Conservation (phyloP, 2,797 vertebrate species). For the Semotilus atromaculatus region DNA sequence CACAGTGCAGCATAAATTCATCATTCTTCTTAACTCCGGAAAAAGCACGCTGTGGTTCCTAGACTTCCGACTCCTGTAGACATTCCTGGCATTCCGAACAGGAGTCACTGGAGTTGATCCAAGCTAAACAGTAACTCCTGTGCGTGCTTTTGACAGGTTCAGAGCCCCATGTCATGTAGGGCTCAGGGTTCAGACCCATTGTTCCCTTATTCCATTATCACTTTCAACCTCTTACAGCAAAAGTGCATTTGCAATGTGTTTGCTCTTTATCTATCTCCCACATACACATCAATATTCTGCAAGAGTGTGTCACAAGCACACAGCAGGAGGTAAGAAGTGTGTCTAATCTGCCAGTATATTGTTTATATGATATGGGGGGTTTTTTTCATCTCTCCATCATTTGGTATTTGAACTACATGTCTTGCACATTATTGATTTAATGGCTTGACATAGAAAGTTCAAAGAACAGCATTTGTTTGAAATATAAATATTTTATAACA, state of each 20-base stretch:
- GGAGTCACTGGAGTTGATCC: conserved; percentile 57
- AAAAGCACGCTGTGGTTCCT: conserved; percentile 50
- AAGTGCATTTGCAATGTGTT: conserved; percentile 1
- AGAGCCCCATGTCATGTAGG: conserved; percentile 21
- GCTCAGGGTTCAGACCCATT: conserved; percentile 33
- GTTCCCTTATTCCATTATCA: conserved; percentile 41
- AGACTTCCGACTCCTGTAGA: conserved; percentile 63
- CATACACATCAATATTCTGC: neutral
- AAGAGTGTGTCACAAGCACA: conserved; percentile 5
- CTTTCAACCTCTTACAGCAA: conserved; percentile 1
- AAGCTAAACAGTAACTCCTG: conserved; percentile 65
- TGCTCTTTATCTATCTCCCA: conserved; percentile 4
- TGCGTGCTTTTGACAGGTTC: conserved; percentile 46
- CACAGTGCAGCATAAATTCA: conserved; percentile 58
- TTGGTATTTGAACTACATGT: conserved; percentile 13
- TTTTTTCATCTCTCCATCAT: neutral
- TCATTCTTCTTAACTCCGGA: conserved; percentile 37
- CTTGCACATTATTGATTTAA: conserved; percentile 22
- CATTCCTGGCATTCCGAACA: conserved; percentile 64
- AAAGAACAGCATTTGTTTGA: neutral
- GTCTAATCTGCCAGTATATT: conserved; percentile 13
- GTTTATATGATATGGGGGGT: neutral
- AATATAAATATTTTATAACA: neutral
- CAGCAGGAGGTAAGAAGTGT: conserved; percentile 1
- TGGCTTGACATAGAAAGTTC: neutral